Evolutionary conservation across 2,888 invertebrate genomes (phyloP).

Genomic region (Sarcophaga carnaria): DNA sequence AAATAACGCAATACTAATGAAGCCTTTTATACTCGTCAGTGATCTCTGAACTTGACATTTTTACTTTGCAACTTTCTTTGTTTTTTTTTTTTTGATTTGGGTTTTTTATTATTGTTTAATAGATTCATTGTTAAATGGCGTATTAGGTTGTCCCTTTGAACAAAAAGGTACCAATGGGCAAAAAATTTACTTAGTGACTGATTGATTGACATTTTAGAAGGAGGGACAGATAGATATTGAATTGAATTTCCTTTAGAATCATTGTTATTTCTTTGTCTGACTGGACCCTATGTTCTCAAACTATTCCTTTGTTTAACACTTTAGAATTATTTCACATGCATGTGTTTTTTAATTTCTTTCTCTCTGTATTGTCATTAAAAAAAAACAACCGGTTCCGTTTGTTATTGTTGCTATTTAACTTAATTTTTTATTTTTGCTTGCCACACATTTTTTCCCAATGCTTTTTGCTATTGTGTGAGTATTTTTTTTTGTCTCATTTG

Average conservation of each 20-base stretch:
- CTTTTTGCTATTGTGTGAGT: not conserved
- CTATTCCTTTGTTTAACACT: not conserved
- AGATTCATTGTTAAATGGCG: too few relatives aligned
- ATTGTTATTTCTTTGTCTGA: not conserved
- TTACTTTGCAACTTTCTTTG: not conserved
- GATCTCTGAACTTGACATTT: not conserved
- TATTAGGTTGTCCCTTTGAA: not conserved
- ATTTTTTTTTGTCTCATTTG: constrained; percentile 27
- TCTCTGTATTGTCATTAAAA: constrained; percentile 7
- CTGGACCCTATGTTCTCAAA: not conserved
- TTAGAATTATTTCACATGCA: constrained; percentile 48
- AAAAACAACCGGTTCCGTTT: too few relatives aligned
- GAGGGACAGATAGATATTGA: not conserved
- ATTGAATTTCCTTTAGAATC: not conserved
- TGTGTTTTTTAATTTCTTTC: not conserved
- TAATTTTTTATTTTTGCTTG: not conserved
- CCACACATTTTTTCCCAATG: constrained; percentile 33
- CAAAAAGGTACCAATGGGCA: not conserved
- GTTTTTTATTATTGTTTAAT: too few relatives aligned
- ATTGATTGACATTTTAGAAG: constrained; percentile 57
- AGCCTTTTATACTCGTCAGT: too few relatives aligned
- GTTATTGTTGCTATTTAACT: constrained; percentile 8
- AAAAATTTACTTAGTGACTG: constrained; percentile 7
- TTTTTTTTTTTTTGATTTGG: not conserved
- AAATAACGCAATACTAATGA: too few relatives aligned